These are phyloP conservation scores for Aix galericulata DNA, from an alignment of 2,113 vertebrate species.

Conservation along the genomic window DNA sequence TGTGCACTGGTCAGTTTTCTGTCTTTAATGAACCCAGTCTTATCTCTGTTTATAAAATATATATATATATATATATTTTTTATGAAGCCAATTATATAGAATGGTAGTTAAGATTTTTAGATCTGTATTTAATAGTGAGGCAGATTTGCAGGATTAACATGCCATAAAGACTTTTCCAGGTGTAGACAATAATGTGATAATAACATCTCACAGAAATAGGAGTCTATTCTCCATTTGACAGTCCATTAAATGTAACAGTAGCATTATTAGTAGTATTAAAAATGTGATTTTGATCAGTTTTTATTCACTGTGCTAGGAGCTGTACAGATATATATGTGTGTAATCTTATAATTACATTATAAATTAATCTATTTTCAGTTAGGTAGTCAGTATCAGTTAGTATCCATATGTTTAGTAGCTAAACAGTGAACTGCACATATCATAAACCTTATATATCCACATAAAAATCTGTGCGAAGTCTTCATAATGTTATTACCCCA, in stretches of 20 bases:
- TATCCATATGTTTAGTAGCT: not conserved
- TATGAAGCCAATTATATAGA: not conserved
- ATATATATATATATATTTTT: not conserved
- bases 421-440: not conserved
- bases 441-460: not conserved
- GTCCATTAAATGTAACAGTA: constrained; percentile 13
- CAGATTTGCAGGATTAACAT: constrained; percentile 14
- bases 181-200: constrained; percentile 6
- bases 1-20: not conserved
- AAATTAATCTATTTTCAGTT: not conserved
- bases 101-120: not conserved
- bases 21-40: not conserved
- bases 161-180: constrained; percentile 20
- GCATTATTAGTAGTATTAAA: constrained; percentile 7
- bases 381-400: not conserved
- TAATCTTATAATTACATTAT: not conserved
- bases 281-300: not conserved
- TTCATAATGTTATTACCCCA: not conserved
- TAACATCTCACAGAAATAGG: not conserved
- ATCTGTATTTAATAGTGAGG: not conserved
- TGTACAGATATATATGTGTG: not conserved
- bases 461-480: not conserved
- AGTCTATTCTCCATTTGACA: not conserved
- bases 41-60: not conserved
- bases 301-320: not conserved